Base-by-base conservation (phyloP, 1,140 invertebrate species). In the Aricia agestis region DNA sequence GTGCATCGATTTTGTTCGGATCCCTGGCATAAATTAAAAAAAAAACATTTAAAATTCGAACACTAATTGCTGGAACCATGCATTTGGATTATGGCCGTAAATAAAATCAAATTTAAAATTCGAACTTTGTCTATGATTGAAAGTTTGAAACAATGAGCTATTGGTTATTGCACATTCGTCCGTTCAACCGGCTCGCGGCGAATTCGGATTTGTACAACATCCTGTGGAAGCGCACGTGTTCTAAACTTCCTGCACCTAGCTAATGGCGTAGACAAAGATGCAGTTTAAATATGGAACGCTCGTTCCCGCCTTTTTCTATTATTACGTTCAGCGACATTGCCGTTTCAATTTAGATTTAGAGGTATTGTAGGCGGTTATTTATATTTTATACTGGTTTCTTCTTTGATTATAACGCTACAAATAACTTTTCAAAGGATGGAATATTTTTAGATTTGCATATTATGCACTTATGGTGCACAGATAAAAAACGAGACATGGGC, bases 201-300 rank as follows among this genome's bases (percentile, higher is more conserved):
- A 78, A 78, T 75, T 83, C 76, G 76, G 74, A 78, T 82, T 83
- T 83, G 80, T 81, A 84, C 82, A 86, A 87, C 86, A 88, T 88
- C 86, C 86, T 88, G 86, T 88, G 78, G 78, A 86, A 84, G 79
- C 83, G 84, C 86, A 88, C 86, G 86, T 88, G 86, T 82, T 72
- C 72, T 84, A 83, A 84, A 86, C 84, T 88, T 88, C 86, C 86
- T 85, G 86, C 77, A 74, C 31, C 68, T 42, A 42, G 57, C 68
- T 69, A 69, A 69, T 69, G 58, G 68, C 68, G 68, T 69, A 69
- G 68, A 69, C 68, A 69, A 69, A 69, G 52, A 68, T 31, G 45
- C 18, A 68, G 52, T 68, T 68, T 68, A 68, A 58, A 32, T 31
- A 68, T 31, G 15, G 25, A 63, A 69, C 13, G 41, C 18, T 25